Conservation (phyloP, 2,888 invertebrate genomes). For the Strigamia crassipes region DNA sequence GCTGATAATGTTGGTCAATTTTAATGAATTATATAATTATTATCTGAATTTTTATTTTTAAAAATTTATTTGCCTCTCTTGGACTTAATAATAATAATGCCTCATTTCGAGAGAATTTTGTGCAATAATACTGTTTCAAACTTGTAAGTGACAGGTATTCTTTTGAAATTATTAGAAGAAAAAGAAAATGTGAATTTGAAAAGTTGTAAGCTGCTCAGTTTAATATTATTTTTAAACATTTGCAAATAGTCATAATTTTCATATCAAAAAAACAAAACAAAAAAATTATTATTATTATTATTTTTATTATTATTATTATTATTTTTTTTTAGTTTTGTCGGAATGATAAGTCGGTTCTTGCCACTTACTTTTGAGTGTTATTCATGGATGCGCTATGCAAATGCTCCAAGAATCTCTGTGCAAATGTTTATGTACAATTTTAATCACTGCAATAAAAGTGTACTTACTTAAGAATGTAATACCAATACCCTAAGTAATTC, state of each 20-base stretch:
- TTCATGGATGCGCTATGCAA: slow-evolving; percentile 6
- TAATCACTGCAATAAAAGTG: slow-evolving; percentile 33
- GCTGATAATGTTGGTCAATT: neutral
- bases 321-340: neutral
- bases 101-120: slow-evolving; percentile 19
- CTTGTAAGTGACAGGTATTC: neutral
- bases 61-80: slow-evolving; percentile 27
- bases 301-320: too few relatives aligned
- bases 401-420: slow-evolving; percentile 26
- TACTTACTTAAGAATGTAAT: neutral
- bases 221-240: neutral
- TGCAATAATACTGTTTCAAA: slow-evolving; percentile 10
- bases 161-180: neutral
- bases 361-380: slow-evolving; percentile 1
- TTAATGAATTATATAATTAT: neutral
- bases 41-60: slow-evolving; percentile 19
- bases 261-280: neutral
- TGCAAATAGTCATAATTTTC: slow-evolving; percentile 34
- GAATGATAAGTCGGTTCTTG: neutral
- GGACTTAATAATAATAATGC: neutral
- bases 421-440: slow-evolving; percentile 26
- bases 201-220: neutral
- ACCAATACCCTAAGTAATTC: too few relatives aligned
- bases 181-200: neutral
- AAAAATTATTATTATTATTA: too few relatives aligned